These are phyloP conservation scores for Thryonomys swinderianus DNA, from an alignment of 2,113 vertebrate species.

Conservation along the genomic window DNA sequence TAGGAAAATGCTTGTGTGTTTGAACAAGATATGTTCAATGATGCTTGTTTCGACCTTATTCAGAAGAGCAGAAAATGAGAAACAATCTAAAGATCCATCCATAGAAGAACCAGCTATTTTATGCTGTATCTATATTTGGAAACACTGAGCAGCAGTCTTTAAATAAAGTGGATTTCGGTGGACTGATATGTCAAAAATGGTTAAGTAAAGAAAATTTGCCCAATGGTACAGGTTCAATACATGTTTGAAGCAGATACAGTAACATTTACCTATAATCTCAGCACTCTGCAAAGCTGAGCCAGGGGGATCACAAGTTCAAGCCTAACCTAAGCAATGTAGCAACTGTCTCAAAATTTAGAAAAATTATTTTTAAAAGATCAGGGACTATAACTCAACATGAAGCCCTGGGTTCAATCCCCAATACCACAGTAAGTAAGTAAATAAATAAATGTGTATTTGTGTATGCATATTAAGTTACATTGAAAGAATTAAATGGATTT, in stretches of 20 bases:
- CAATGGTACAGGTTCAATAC: not conserved
- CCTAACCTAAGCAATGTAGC: not conserved
- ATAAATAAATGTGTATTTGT: not conserved
- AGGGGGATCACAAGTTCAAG: not conserved
- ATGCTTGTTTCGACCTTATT: slow-evolving; percentile 35
- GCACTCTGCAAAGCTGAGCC: not conserved
- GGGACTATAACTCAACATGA: not conserved
- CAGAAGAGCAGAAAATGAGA: slow-evolving; percentile 35
- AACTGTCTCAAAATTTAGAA: not conserved
- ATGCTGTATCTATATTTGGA: slow-evolving; percentile 5
- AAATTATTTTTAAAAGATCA: not conserved
- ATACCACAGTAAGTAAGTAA: not conserved
- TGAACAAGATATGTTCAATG: slow-evolving; percentile 11
- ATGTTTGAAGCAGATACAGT: not conserved
- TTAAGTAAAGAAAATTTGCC: slow-evolving; percentile 34
- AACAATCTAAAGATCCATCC: slow-evolving; percentile 24
- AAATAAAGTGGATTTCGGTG: slow-evolving; percentile 17
- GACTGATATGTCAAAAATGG: not conserved
- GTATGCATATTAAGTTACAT: not conserved
- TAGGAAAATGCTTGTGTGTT: not conserved
- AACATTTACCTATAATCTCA: not conserved
- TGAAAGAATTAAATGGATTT: slow-evolving; percentile 16
- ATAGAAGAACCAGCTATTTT: not conserved
- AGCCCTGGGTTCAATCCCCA: not conserved
- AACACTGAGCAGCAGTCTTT: slow-evolving; percentile 4